Conservation (phyloP, 1,140 invertebrate genomes). For the Drosophila pectinifera region DNA sequence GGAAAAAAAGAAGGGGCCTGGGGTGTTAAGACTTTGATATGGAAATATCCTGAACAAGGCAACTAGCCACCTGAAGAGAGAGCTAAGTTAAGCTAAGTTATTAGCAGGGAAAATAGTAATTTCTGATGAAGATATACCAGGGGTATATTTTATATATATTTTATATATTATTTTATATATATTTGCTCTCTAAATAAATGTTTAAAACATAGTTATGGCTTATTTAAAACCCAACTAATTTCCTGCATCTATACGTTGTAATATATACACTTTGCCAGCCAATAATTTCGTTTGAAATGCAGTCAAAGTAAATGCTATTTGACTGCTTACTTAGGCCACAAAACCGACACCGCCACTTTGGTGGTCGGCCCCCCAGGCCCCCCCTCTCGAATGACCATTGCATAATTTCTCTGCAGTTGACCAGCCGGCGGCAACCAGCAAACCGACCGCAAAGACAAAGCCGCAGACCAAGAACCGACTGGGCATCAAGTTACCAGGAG, state of each 20-base stretch:
- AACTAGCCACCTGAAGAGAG: too few species aligned
- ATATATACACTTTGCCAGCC: conserved; percentile 19
- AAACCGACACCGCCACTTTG: conserved; percentile 44
- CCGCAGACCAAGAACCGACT: conserved; percentile 35
- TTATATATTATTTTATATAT: too few species aligned
- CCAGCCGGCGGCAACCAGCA: conserved; percentile 42
- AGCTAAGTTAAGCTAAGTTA: too few species aligned
- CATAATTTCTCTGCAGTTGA: conserved; percentile 55
- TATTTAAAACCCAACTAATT: background rate
- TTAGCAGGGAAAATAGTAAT: too few species aligned
- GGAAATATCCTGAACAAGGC: conserved; percentile 43
- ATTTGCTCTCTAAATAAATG: too few species aligned
- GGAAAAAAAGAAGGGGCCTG: background rate
- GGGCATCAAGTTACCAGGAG: conserved; percentile 41
- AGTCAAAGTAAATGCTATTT: conserved; percentile 43
- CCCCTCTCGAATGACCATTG: conserved; percentile 30
- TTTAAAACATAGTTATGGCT: background rate
- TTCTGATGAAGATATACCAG: background rate
- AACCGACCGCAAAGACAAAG: conserved; percentile 42
- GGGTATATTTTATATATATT: too few species aligned
- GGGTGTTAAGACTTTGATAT: conserved; percentile 68
- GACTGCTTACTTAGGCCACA: conserved; percentile 36
- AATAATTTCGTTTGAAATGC: conserved; percentile 33
- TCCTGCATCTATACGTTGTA: conserved; percentile 4
- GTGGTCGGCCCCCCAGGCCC: conserved; percentile 24